Conservation (phyloP, 2,888 invertebrate species). For the Thecophora atra region DNA sequence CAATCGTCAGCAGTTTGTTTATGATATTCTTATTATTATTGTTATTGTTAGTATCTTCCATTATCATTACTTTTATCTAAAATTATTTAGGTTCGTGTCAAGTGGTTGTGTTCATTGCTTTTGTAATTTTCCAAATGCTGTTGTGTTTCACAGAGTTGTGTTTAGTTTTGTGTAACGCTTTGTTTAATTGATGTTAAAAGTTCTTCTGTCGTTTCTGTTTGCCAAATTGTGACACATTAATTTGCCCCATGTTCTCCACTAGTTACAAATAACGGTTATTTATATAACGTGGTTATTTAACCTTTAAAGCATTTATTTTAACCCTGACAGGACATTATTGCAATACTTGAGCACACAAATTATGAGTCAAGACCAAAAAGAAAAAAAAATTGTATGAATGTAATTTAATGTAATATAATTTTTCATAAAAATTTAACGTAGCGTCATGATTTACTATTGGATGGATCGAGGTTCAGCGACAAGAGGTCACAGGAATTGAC, state of each 20-base stretch:
- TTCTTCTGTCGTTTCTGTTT: neutral
- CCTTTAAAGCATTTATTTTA: conserved; percentile 1
- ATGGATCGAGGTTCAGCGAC: too few species aligned
- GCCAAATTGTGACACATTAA: conserved; percentile 14
- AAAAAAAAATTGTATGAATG: neutral
- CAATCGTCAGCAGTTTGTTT: neutral
- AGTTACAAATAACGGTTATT: too few species aligned
- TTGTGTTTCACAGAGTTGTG: neutral
- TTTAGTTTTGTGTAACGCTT: neutral
- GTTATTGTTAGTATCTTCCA: neutral
- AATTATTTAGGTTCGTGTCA: neutral
- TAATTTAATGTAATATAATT: too few species aligned
- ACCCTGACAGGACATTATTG: neutral
- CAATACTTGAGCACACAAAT: neutral
- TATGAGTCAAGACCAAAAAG: neutral
- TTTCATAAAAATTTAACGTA: too few species aligned
- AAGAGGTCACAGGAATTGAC: neutral
- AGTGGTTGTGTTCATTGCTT: neutral
- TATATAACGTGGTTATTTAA: neutral
- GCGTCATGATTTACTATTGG: too few species aligned
- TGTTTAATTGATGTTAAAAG: neutral
- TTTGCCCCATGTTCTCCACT: neutral
- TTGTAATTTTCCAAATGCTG: neutral
- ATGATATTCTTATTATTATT: neutral
- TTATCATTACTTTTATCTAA: neutral